Evolutionary conservation across 2,113 vertebrate genomes (phyloP).

Genomic region (Larimichthys crocea): DNA sequence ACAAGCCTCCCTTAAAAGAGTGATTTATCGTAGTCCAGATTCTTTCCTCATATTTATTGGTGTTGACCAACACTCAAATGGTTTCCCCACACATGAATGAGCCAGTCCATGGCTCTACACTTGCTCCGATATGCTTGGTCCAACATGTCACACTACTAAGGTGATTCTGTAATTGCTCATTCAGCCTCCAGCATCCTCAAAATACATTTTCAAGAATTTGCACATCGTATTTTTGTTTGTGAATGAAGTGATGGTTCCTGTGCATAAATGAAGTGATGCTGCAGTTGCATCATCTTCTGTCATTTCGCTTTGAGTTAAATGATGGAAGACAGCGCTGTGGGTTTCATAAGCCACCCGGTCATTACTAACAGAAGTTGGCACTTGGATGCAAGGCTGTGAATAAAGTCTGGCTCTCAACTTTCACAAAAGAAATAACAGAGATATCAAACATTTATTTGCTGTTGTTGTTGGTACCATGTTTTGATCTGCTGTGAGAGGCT

Average conservation of each 20-base stretch:
- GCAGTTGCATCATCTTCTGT: slow-evolving; percentile 7
- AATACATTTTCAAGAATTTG: slow-evolving; percentile 3
- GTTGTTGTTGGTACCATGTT: slow-evolving; percentile 9
- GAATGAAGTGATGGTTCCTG: background rate
- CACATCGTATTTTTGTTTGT: slow-evolving; percentile 26
- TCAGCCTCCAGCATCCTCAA: slow-evolving; percentile 15
- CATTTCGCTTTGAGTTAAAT: slow-evolving; percentile 1
- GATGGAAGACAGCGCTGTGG: slow-evolving; percentile 27
- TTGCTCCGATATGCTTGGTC: background rate
- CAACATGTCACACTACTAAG: slow-evolving; percentile 13
- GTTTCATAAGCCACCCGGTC: slow-evolving; percentile 30
- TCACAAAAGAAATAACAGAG: background rate
- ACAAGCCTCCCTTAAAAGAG: slow-evolving; percentile 1
- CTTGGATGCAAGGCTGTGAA: slow-evolving; percentile 7
- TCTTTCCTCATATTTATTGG: slow-evolving; percentile 3
- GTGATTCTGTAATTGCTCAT: slow-evolving; percentile 41
- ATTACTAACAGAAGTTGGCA: background rate
- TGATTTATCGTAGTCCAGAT: background rate
- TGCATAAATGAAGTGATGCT: slow-evolving; percentile 28
- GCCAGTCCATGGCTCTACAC: background rate
- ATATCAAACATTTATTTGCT: slow-evolving; percentile 29
- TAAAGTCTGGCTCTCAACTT: slow-evolving; percentile 11
- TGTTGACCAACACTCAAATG: slow-evolving; percentile 4
- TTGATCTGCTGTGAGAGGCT: slow-evolving; percentile 11
- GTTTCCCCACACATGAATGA: background rate